Conservation (phyloP, 1,140 invertebrate species). For the Diorhabda elongata region DNA sequence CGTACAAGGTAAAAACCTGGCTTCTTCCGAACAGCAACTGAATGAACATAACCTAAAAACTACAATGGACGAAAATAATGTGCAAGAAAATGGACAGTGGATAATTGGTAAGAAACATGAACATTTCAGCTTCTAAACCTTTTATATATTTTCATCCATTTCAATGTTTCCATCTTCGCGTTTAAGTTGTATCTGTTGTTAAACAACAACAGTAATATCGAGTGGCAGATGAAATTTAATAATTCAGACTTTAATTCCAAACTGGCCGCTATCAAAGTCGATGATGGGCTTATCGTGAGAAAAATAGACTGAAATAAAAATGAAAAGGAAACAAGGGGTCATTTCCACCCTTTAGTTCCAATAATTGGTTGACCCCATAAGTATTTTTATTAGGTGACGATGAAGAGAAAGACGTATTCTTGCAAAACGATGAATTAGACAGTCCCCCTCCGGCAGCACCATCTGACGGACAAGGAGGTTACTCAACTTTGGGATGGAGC, state of each 20-base stretch:
- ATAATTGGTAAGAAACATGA: slow-evolving; percentile 8
- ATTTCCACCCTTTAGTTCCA: too few relatives aligned
- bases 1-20: background rate
- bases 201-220: background rate
- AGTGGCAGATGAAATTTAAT: background rate
- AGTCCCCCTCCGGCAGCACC: slow-evolving; percentile 36
- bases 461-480: slow-evolving; percentile 37
- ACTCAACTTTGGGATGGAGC: slow-evolving; percentile 18
- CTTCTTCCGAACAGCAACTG: background rate
- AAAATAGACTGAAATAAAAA: too few relatives aligned
- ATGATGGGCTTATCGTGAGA: background rate
- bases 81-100: slow-evolving; percentile 8
- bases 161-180: background rate
- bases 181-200: background rate
- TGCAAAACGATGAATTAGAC: background rate
- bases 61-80: background rate
- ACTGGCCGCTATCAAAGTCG: background rate
- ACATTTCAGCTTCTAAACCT: background rate
- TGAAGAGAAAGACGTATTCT: slow-evolving; percentile 19
- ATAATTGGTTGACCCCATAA: too few relatives aligned
- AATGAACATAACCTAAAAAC: slow-evolving; percentile 7
- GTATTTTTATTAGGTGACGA: slow-evolving; percentile 29
- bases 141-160: background rate
- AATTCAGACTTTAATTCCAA: background rate
- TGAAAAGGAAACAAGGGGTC: too few relatives aligned